Conservation (phyloP, 1,140 invertebrate species). For the Agrypnia vestita region DNA sequence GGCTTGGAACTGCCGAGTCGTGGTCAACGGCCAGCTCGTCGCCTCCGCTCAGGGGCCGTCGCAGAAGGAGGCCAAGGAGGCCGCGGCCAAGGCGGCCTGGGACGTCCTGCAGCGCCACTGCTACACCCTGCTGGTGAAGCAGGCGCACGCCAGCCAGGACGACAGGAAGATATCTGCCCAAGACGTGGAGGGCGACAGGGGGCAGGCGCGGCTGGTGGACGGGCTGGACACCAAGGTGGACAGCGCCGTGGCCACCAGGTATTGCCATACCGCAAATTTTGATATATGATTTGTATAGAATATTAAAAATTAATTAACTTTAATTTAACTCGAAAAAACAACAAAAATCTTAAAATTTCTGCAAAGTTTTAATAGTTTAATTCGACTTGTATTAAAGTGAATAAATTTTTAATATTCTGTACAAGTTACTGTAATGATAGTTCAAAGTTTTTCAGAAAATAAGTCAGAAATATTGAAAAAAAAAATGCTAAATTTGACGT, state of each 20-base stretch:
- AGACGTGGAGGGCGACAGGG: constrained; percentile 62
- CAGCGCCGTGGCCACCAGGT: constrained; percentile 66
- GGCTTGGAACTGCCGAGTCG: constrained; percentile 7
- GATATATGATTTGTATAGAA: too few relatives aligned
- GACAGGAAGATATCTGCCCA: constrained; percentile 63
- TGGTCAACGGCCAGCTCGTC: constrained; percentile 38
- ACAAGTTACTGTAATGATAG: too few relatives aligned
- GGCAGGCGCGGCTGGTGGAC: constrained; percentile 38
- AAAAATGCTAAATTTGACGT: too few relatives aligned
- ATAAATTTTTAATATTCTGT: too few relatives aligned
- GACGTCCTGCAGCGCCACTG: constrained; percentile 61
- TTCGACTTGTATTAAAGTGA: too few relatives aligned
- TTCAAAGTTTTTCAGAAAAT: too few relatives aligned
- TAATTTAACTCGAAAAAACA: too few relatives aligned
- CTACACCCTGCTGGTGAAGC: constrained; percentile 65
- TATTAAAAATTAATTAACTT: too few relatives aligned
- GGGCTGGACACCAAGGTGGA: constrained; percentile 62
- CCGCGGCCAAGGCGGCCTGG: constrained; percentile 31
- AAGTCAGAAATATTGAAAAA: too few relatives aligned
- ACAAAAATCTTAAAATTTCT: too few relatives aligned
- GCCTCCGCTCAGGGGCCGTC: constrained; percentile 3
- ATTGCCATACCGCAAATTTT: too few relatives aligned
- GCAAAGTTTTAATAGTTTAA: too few relatives aligned
- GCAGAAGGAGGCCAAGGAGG: constrained; percentile 51
- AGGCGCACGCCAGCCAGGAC: constrained; percentile 64